Evolutionary conservation across 2,888 invertebrate species (phyloP).

Genomic region (Vannuccia rotundouncinata): DNA sequence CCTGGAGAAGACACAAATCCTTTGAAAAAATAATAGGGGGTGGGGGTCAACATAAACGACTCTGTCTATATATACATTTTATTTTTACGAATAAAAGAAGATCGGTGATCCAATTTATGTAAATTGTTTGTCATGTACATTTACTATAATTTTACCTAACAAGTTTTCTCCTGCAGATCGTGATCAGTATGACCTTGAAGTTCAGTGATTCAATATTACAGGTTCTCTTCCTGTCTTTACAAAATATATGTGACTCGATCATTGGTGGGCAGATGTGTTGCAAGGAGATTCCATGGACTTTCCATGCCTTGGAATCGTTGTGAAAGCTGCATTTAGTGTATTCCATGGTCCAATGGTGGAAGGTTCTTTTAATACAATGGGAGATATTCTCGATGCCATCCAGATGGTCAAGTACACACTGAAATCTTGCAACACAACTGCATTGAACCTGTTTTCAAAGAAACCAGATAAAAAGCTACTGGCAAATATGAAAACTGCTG

Average conservation of each 20-base stretch:
- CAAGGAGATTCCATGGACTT: not conserved
- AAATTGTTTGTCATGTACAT: not conserved
- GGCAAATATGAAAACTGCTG: slow-evolving; percentile 19
- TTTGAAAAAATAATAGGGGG: not conserved
- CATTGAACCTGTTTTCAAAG: slow-evolving; percentile 1
- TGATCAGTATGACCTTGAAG: slow-evolving; percentile 8
- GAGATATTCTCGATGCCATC: not conserved
- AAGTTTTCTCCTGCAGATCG: not conserved
- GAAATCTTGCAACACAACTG: slow-evolving; percentile 10
- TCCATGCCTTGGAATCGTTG: slow-evolving; percentile 10
- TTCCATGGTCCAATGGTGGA: slow-evolving; percentile 20
- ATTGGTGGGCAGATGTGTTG: slow-evolving; percentile 1
- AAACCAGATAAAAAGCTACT: slow-evolving; percentile 24
- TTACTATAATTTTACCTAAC: not conserved
- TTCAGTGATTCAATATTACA: not conserved
- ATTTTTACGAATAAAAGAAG: not conserved
- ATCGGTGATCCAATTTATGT: not conserved
- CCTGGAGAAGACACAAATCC: not conserved
- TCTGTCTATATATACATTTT: not conserved
- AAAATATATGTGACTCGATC: not conserved
- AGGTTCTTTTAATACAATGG: slow-evolving; percentile 5
- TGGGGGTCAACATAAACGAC: not conserved
- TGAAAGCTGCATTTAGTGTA: not conserved
- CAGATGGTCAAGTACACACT: slow-evolving; percentile 9
- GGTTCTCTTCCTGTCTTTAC: slow-evolving; percentile 6